Evolutionary conservation across 2,888 invertebrate species (phyloP), one percentile per base, ranked within the genome.

Genomic region (Caenorhabditis sp.): DNA sequence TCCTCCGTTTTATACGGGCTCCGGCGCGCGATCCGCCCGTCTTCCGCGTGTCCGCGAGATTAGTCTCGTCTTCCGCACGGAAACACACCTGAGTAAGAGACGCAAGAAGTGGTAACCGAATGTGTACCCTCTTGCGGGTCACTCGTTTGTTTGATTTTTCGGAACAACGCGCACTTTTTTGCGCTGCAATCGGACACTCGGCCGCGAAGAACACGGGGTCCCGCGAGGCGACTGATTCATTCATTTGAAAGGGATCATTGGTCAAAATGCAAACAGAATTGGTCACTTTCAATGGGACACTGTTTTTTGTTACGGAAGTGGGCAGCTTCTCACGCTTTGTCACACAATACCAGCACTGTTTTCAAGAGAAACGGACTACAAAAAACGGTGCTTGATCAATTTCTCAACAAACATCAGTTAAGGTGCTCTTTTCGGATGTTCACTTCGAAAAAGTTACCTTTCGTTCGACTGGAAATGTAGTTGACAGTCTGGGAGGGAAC

Each of bases 31-130:
- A n/a, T n/a, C n/a, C n/a, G n/a, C n/a, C n/a, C n/a, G 37, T 22
- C 17, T 55, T 59, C 58, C 73, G 58, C 76, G 76, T 71, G 76
- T 61, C 70, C 30, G 58, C 46, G 32, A 70, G 70, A 68, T 75
- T 75, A 75, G 13, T 27, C 39, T n/a, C 50, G 17, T 68, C 62
- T 70, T 70, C 68, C 75, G 68, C 75, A 68, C 75, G 75, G 68
- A 70, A 62, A 56, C 53, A 9, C 9, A 39, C 27, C 41, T 46
- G 39, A 55, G 52, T 11, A 45, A 32, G 50, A 61, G 15, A 43
- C 30, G 32, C 17, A 45, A 45, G 41, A 45, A 43, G 45, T 46
- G 46, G 46, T 46, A 26, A 46, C 46, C 41, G 37, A n/a, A 20
- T 41, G 41, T 41, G 41, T 41, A 41, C 41, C 41, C 41, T 41